Percentiles rank a stretch among this genome's conserved stretches.
phyloP scores from a whole-genome alignment of 2,888 invertebrate species.

The Sinhomidia bicolor region DNA sequence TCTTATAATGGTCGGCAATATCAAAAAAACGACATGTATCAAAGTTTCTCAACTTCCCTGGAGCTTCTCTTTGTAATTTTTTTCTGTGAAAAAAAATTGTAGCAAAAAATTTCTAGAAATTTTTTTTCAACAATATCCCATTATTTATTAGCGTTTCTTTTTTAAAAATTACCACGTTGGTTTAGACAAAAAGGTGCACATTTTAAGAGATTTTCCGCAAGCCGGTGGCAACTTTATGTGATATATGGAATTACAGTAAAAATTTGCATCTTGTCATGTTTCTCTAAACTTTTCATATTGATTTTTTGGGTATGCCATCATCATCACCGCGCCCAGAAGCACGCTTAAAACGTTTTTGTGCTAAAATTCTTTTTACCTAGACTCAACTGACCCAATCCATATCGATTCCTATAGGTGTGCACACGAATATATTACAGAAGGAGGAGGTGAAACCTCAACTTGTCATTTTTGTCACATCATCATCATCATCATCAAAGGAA shows the following conservation, averaged over 20 bases:
- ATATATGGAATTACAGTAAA: conserved; percentile 40
- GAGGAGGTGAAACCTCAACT: background rate
- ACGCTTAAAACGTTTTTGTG: background rate
- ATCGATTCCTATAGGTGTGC: background rate
- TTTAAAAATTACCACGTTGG: background rate
- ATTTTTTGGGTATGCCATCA: background rate
- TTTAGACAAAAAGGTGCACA: background rate
- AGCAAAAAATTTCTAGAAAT: conserved; percentile 21
- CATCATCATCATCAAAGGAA: background rate
- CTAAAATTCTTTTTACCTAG: background rate
- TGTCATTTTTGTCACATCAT: conserved; percentile 52
- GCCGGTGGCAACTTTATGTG: conserved; percentile 16
- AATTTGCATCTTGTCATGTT: conserved; percentile 39
- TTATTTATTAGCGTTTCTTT: background rate
- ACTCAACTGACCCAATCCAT: conserved; percentile 36
- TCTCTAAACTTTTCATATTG: background rate
- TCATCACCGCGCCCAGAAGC: background rate
- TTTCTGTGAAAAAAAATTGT: conserved; percentile 12
- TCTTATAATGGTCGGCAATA: background rate
- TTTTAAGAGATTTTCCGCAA: conserved; percentile 10
- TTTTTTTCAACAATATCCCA: background rate
- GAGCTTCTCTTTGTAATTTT: background rate
- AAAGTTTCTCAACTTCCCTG: background rate
- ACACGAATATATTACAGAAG: background rate
- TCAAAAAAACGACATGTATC: background rate